Conservation (phyloP, 2,113 vertebrate species). For the Morone saxatilis region DNA sequence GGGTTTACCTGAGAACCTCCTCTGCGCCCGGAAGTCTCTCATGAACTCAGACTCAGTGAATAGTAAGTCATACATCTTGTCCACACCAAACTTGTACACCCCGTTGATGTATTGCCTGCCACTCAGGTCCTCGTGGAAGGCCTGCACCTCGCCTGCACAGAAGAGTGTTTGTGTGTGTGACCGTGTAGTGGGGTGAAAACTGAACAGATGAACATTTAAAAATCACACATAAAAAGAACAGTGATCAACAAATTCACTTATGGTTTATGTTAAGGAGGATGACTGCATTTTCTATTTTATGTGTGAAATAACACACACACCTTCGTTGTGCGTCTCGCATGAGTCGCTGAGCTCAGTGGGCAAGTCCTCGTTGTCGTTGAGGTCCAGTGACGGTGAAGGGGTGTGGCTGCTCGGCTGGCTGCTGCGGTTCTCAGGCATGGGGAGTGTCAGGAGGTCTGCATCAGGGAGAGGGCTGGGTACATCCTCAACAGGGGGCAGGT, state of each 20-base stretch:
- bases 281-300: too few relatives aligned
- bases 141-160: not conserved
- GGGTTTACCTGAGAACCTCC: not conserved
- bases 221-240: too few relatives aligned
- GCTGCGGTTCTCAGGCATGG: not conserved
- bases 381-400: not conserved
- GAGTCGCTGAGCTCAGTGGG: not conserved
- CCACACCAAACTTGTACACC: not conserved
- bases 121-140: constrained; percentile 2
- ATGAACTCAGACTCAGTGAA: constrained; percentile 9
- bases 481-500: constrained; percentile 82
- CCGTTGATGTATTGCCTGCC: not conserved
- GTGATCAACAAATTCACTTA: too few relatives aligned
- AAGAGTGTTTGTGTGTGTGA: not conserved
- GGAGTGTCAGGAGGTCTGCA: constrained; percentile 72
- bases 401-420: not conserved
- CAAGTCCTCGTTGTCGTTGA: not conserved
- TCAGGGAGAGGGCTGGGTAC: constrained; percentile 68
- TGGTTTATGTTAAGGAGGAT: too few relatives aligned
- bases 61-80: constrained; percentile 1
- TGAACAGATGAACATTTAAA: too few relatives aligned
- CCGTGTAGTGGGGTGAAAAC: too few relatives aligned
- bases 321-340: not conserved
- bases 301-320: not conserved
- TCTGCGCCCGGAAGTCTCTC: not conserved